Conservation (phyloP, 35 echinoderm and acorn worm species). For the Apostichopus japonicus region DNA sequence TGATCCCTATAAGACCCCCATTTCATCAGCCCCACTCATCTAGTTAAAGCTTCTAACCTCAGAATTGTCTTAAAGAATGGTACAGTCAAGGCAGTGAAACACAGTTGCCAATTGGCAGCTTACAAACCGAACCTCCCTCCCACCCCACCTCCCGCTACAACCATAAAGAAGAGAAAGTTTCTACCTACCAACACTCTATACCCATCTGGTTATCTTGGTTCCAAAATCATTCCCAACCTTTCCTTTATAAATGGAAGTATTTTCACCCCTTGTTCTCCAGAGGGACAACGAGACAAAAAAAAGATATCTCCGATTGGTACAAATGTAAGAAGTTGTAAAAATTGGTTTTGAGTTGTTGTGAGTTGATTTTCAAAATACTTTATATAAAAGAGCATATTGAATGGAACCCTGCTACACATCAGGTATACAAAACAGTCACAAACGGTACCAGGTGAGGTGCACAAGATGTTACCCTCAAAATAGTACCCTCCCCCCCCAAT, state of each 20-base stretch:
- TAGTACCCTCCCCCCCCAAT: neutral
- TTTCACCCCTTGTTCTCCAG: neutral
- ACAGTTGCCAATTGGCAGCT: neutral
- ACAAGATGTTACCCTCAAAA: too few relatives aligned
- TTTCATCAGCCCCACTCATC: neutral
- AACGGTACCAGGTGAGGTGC: too few relatives aligned
- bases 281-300: neutral
- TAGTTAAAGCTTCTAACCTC: neutral
- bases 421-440: too few relatives aligned
- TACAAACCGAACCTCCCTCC: neutral
- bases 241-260: neutral
- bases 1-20: neutral
- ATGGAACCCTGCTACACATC: neutral
- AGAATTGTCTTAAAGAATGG: neutral
- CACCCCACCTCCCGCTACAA: neutral
- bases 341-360: conserved; percentile 34
- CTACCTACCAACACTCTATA: neutral
- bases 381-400: conserved; percentile 31
- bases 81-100: conserved; percentile 17
- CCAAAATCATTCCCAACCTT: neutral
- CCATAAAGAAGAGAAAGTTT: neutral
- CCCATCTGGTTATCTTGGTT: neutral
- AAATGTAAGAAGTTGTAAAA: conserved; percentile 50
- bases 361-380: conserved; percentile 38
- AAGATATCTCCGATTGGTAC: conserved; percentile 19